phyloP scores from a whole-genome alignment of 2,797 vertebrate genomes.

The Anguilla pacifica region DNA sequence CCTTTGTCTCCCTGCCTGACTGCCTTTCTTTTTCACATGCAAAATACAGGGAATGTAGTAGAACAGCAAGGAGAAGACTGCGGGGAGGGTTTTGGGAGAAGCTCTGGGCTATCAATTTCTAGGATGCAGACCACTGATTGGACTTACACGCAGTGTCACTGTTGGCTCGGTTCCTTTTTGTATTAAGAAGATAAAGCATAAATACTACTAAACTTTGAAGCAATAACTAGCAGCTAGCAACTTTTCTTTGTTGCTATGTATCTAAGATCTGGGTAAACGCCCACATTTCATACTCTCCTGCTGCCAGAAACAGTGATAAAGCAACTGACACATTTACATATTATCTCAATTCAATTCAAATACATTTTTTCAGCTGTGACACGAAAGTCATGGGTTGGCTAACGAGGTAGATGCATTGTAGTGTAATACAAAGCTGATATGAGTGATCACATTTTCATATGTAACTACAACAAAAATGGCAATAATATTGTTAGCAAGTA shows the following conservation, averaged over 20 bases:
- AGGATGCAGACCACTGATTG: background rate
- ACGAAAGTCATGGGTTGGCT: background rate
- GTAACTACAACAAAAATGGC: background rate
- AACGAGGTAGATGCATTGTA: background rate
- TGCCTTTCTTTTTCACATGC: background rate
- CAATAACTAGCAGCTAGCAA: background rate
- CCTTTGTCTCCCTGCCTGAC: background rate
- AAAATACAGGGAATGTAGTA: constrained; percentile 3
- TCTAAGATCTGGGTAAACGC: background rate
- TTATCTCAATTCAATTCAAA: background rate
- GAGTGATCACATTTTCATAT: background rate
- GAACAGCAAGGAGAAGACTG: background rate
- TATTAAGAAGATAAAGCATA: background rate
- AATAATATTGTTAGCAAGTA: background rate
- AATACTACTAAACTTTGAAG: background rate
- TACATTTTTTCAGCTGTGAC: background rate
- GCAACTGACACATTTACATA: background rate
- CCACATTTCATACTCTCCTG: background rate
- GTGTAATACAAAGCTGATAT: background rate
- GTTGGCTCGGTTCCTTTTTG: background rate
- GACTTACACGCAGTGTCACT: background rate
- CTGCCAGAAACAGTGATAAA: background rate
- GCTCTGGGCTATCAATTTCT: background rate
- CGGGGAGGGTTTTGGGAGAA: background rate
- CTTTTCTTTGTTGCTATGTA: background rate